Percentiles rank a stretch among this genome's conserved stretches.
These are phyloP conservation scores for Lineus longissimus DNA, from an alignment of 1,140 invertebrate genomes.

Conservation along the genomic window DNA sequence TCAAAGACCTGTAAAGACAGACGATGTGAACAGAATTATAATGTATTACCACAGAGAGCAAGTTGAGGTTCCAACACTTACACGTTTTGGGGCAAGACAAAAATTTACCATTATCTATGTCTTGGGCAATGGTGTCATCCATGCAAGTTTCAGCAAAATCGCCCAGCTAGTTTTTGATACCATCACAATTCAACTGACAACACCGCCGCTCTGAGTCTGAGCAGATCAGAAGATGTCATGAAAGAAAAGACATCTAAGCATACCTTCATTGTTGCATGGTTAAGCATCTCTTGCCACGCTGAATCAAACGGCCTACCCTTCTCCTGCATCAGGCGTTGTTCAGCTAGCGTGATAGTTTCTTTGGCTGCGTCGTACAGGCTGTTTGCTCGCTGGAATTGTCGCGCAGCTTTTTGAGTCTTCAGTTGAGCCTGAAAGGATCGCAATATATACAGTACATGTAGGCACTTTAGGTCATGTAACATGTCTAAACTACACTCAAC, in stretches of 20 bases:
- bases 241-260: too few relatives aligned
- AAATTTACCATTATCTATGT: too few relatives aligned
- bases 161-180: too few relatives aligned
- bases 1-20: constrained; percentile 74
- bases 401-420: constrained; percentile 83
- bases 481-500: background rate
- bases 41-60: too few relatives aligned
- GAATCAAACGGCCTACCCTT: constrained; percentile 69
- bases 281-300: constrained; percentile 97
- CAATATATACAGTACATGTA: constrained; percentile 2
- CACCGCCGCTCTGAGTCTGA: too few relatives aligned
- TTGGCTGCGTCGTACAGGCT: constrained; percentile 78
- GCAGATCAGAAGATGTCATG: too few relatives aligned
- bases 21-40: constrained; percentile 11
- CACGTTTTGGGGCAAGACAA: too few relatives aligned
- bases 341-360: constrained; percentile 88
- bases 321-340: constrained; percentile 62
- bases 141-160: too few relatives aligned
- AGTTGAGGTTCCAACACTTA: too few relatives aligned
- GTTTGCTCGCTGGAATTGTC: constrained; percentile 84
- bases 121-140: too few relatives aligned
- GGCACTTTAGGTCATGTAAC: background rate
- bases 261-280: constrained; percentile 89
- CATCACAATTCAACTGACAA: too few relatives aligned
- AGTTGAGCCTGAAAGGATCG: constrained; percentile 62